Percentiles rank a stretch among this genome's conserved stretches.
Conservation (phyloP, 2,113 vertebrate genomes). For the Chloroceryle aenea region DNA sequence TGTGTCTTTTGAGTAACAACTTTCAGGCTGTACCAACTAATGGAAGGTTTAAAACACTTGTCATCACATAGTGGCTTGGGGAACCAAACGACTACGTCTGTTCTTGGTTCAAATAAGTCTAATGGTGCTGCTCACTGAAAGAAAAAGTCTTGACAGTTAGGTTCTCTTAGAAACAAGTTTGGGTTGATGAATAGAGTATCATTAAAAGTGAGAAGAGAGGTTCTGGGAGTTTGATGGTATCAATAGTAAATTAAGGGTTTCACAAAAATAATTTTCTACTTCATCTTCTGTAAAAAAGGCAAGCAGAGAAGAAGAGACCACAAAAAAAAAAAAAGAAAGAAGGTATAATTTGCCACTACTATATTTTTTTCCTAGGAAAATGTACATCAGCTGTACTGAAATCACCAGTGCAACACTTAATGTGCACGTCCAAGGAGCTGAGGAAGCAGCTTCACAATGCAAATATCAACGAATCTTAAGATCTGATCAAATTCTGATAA, state of each 20-base stretch:
- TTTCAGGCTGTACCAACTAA: background rate
- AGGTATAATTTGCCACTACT: background rate
- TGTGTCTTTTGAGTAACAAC: background rate
- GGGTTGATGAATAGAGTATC: background rate
- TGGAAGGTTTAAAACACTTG: background rate
- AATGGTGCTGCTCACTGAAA: background rate
- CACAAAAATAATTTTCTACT: background rate
- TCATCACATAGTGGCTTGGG: background rate
- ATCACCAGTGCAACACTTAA: background rate
- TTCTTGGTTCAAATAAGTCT: background rate
- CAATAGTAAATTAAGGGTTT: background rate
- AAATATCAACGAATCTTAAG: background rate
- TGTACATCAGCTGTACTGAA: background rate
- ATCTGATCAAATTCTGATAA: background rate
- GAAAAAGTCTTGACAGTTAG: background rate
- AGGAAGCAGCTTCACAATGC: background rate
- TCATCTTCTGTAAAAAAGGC: background rate
- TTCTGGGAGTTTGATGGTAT: background rate
- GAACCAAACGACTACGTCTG: background rate
- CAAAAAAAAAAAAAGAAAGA: background rate
- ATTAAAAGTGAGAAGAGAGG: background rate
- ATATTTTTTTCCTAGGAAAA: background rate
- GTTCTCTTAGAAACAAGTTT: background rate
- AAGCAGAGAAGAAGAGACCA: background rate
- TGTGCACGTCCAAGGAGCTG: background rate